These are phyloP conservation scores for Acanthopleura granulata DNA, from an alignment of 2,888 invertebrate genomes.

Conservation along the genomic window DNA sequence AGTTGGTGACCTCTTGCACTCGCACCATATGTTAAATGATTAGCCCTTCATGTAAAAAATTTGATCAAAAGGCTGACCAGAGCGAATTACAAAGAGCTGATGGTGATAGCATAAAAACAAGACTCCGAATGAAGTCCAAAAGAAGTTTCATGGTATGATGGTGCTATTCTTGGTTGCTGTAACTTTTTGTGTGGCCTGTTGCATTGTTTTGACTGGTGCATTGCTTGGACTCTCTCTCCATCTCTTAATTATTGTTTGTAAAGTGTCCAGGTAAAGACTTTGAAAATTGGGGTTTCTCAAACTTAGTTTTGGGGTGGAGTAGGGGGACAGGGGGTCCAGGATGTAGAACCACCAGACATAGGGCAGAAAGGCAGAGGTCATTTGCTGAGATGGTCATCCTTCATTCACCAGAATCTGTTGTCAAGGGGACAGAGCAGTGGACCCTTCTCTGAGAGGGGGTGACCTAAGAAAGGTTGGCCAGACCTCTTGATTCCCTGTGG, in stretches of 20 bases:
- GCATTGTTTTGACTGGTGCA: too few relatives aligned
- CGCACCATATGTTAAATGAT: too few relatives aligned
- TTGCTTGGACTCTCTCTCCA: too few relatives aligned
- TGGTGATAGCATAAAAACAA: neutral
- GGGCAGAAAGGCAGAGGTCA: neutral
- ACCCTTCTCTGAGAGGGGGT: neutral
- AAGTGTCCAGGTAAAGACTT: too few relatives aligned
- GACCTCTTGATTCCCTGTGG: neutral
- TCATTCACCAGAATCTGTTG: neutral
- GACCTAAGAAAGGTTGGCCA: neutral
- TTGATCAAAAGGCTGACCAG: neutral
- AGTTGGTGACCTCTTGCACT: too few relatives aligned
- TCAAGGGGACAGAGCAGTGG: neutral
- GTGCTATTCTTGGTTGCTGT: too few relatives aligned
- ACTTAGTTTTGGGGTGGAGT: neutral
- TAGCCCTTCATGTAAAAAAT: neutral
- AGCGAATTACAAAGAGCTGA: neutral
- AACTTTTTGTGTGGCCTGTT: too few relatives aligned
- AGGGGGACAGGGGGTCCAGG: neutral
- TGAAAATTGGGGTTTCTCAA: neutral
- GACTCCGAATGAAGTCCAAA: too few relatives aligned
- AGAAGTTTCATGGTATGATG: too few relatives aligned
- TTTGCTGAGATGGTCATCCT: neutral
- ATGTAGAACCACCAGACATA: too few relatives aligned
- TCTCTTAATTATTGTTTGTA: too few relatives aligned